phyloP scores from a whole-genome alignment of 2,797 vertebrate species.

The Epinephelus coioides region DNA sequence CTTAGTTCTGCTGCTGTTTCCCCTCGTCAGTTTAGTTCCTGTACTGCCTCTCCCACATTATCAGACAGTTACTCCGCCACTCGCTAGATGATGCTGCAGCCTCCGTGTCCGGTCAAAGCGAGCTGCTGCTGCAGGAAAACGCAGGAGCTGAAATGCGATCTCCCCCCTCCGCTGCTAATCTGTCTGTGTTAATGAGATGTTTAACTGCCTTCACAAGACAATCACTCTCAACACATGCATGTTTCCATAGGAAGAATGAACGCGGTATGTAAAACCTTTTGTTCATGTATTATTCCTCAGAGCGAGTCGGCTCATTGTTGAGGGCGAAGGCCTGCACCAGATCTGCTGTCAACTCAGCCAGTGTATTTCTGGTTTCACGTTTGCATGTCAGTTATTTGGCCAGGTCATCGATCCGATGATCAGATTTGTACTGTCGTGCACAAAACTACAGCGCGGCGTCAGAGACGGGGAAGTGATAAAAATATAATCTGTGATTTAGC shows the following conservation, averaged over 20 bases:
- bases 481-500: background rate
- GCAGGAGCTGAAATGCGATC: background rate
- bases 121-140: conserved; percentile 9
- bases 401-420: background rate
- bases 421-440: background rate
- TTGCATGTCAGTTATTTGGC: background rate
- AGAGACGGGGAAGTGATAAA: too few relatives aligned
- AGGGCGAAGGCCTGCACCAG: conserved; percentile 37
- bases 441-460: too few relatives aligned
- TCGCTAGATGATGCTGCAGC: conserved; percentile 75
- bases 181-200: background rate
- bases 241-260: background rate
- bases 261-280: conserved; percentile 55
- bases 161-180: background rate
- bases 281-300: background rate
- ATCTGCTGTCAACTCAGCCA: background rate
- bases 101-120: fast-evolving
- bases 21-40: background rate
- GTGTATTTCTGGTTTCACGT: background rate
- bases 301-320: conserved; percentile 1
- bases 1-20: background rate
- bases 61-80: conserved; percentile 54
- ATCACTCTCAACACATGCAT: fast-evolving
- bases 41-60: fast-evolving
- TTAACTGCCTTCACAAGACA: fast-evolving